phyloP scores from a whole-genome alignment of 2,888 invertebrate genomes.

The Calliphora vomitoria region DNA sequence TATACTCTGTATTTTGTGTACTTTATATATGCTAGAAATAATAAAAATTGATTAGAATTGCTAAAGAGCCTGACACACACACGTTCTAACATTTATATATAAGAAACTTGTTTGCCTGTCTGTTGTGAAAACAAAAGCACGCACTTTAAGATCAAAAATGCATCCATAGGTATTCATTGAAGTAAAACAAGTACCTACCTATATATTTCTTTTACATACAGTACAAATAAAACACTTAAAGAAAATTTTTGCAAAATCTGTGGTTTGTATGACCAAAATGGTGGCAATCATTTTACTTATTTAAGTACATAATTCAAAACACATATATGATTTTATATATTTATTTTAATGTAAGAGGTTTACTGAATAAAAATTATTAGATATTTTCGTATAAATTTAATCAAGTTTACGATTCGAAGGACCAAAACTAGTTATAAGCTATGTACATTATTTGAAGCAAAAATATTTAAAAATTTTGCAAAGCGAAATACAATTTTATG shows the following conservation, averaged over 20 bases:
- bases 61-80: slow-evolving; percentile 73
- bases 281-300: no score
- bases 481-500: no score
- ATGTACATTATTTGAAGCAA: no score
- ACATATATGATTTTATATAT: no score
- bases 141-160: slow-evolving; percentile 40
- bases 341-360: no score
- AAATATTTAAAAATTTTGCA: no score
- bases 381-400: no score
- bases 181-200: neutral
- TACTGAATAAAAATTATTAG: no score
- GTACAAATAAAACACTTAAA: neutral
- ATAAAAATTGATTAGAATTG: slow-evolving; percentile 84
- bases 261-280: no score
- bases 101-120: neutral
- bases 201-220: neutral
- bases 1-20: neutral
- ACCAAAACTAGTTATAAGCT: no score
- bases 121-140: neutral
- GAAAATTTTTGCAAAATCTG: neutral
- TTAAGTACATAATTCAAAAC: no score
- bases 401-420: no score
- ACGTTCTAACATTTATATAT: slow-evolving; percentile 48
- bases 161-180: slow-evolving; percentile 38
- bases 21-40: slow-evolving; percentile 72